Conservation (phyloP, 2,888 invertebrate species). For the Blastobasis adustella region DNA sequence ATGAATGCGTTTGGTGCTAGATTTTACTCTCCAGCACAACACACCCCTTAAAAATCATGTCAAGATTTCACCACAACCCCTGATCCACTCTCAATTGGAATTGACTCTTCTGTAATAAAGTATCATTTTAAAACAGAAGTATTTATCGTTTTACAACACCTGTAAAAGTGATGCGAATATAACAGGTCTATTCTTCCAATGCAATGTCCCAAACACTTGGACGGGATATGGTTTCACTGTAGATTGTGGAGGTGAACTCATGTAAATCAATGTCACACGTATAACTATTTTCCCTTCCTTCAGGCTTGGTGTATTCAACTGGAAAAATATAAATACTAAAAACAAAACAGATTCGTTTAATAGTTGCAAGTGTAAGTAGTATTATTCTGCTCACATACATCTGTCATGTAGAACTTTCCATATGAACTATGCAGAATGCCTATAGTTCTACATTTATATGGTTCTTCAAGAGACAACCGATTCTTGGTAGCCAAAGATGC, state of each 20-base stretch:
- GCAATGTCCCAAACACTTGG: slow-evolving; percentile 52
- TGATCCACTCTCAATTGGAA: too few species aligned
- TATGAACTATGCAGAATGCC: slow-evolving; percentile 44
- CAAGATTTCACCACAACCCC: too few species aligned
- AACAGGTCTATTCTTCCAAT: slow-evolving; percentile 47
- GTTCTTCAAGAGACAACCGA: slow-evolving; percentile 20
- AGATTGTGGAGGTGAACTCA: slow-evolving; percentile 30
- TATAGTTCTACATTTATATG: slow-evolving; percentile 42
- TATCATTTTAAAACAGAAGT: too few species aligned
- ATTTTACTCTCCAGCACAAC: too few species aligned
- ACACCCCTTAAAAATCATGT: too few species aligned
- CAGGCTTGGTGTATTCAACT: slow-evolving; percentile 29
- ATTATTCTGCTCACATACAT: slow-evolving; percentile 30
- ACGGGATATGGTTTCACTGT: slow-evolving; percentile 43
- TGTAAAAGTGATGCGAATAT: slow-evolving; percentile 48
- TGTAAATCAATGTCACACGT: slow-evolving; percentile 36
- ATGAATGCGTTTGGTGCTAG: too few species aligned
- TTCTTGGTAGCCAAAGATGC: slow-evolving; percentile 27
- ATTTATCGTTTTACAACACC: too few species aligned
- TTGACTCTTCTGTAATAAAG: too few species aligned
- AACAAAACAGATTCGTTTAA: not conserved
- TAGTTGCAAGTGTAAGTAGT: not conserved
- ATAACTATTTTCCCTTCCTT: slow-evolving; percentile 20
- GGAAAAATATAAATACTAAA: slow-evolving; percentile 12
- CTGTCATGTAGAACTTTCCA: slow-evolving; percentile 41